Percentiles rank a stretch among this genome's conserved stretches.
Conservation (phyloP, 2,113 vertebrate species). For the Columba janthina region DNA sequence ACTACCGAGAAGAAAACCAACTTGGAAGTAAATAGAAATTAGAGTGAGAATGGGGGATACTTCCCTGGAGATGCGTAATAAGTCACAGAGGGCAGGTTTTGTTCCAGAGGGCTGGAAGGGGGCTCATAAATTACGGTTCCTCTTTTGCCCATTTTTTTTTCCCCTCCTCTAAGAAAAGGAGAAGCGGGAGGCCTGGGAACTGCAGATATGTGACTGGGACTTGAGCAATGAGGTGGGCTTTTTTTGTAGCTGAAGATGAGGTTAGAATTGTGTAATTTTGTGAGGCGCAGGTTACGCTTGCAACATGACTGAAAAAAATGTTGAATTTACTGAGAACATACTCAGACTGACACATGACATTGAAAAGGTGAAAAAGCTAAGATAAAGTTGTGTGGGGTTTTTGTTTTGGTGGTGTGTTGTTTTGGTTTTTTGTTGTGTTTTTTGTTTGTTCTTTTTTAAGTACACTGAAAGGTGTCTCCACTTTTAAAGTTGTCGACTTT, state of each 20-base stretch:
- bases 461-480: not conserved
- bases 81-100: conserved; percentile 30
- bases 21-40: not conserved
- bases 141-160: not conserved
- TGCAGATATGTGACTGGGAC: not conserved
- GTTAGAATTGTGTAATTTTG: conserved; percentile 35
- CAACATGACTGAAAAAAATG: not conserved
- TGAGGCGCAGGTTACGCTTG: conserved; percentile 21
- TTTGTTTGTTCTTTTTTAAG: not conserved
- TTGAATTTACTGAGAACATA: not conserved
- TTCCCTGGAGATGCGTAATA: conserved; percentile 29
- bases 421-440: too few species aligned
- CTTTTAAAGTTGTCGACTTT: not conserved
- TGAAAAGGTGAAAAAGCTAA: not conserved
- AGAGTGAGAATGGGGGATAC: conserved; percentile 12
- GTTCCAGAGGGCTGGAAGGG: conserved; percentile 7
- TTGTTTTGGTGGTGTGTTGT: too few species aligned
- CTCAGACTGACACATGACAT: not conserved
- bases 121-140: conserved; percentile 37
- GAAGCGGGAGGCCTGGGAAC: conserved; percentile 37
- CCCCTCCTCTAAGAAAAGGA: not conserved
- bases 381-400: not conserved
- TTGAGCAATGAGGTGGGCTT: conserved; percentile 20
- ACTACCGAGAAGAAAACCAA: conserved; percentile 7
- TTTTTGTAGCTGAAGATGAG: not conserved